Evolutionary conservation across 2,888 invertebrate species (phyloP), one percentile per base, ranked within the genome.

Genomic region (Bugulina stolonifera): DNA sequence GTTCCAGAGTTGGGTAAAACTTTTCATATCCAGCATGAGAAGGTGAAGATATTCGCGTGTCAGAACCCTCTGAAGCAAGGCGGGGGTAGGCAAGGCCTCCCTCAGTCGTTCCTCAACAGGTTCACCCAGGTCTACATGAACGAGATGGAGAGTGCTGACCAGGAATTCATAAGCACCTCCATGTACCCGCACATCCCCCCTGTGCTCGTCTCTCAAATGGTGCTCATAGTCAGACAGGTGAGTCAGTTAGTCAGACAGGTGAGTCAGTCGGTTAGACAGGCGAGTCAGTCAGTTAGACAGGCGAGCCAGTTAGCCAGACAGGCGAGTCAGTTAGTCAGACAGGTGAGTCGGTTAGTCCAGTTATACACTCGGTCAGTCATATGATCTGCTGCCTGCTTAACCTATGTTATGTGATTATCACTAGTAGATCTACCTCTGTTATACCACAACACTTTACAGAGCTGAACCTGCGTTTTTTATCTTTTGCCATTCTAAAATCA

Each of bases 31-130:
- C 79, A 84, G 72, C 80, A 90, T 88, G 80, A 85, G 74, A 88
- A 89, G 77, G 96, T 96, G 0, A 89, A 92, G 77, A 88, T 99
- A 71, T 99, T 99, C 84, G 99, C 93, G 0, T 97, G 97, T 80
- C 99, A 99, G 85, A 99, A 99, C 87, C 99, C 99, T 0, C 86
- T 93, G 55, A 90, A 90, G 78, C 94, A 99, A 86, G 99, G 99
- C 14, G 98, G 98, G 0, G 95, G 93, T 0, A 88, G 99, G 75
- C 90, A 97, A 83, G 97, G 98, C 0, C 87, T 99, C 35, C 99
- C 99, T 0, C 90, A 93, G 79, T 98, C 98, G 0, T 99, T 99
- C 83, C 87, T 99, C 0, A 99, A 99, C 84, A 89, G 99, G 78
- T 99, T 99, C 81, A 95, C 94, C 1, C 94, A 94, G 87, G 89